Evolutionary conservation across 2,797 vertebrate species (phyloP), one percentile per base, ranked within the genome.

Genomic region (Melanotaenia parkinsoni): DNA sequence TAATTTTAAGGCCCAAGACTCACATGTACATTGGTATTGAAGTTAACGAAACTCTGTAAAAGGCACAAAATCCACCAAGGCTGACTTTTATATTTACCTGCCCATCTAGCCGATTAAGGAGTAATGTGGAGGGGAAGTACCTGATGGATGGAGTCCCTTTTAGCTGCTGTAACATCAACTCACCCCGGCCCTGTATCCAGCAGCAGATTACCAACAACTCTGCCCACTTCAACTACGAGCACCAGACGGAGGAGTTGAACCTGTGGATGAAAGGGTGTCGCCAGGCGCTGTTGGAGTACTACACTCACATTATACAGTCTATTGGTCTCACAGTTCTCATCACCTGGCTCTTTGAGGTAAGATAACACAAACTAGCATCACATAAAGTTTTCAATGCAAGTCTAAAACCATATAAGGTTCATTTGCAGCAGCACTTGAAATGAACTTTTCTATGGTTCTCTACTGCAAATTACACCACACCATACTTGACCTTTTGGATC

Each of bases 261-360:
- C 92, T 97, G 83, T 97, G 97, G 97, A 89, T 84, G 83, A 95
- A 81, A 70, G 97, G 97, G 4, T 98, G 97, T 78, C 92, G 94
- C 59, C 93, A 96, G 85, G 95, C 95, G 0, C 91, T 98, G 80
- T 87, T 97, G 83, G 95, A 96, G 50, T 93, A 97, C 85, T 98
- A 96, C 90, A 95, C 92, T 0, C 67, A 88, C 65, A 96, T 97
- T 64, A 93, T 97, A 94, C 95, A 95, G 83, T 96, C 95, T 59
- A 95, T 97, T 0, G 96, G 97, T 11, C 85, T 96, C 12, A 90
- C 93, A 0, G 95, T 96, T 0, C 88, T 97, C 76, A 89, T 97
- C 77, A 95, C 95, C 70, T 98, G 96, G 97, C 84, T 97, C 50
- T 97, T 98, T 81, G 97, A 98, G 96, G 97, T 97, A 88, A 89